Base-by-base conservation (phyloP, 1,140 invertebrate genomes). In the Nylanderia fulva region DNA sequence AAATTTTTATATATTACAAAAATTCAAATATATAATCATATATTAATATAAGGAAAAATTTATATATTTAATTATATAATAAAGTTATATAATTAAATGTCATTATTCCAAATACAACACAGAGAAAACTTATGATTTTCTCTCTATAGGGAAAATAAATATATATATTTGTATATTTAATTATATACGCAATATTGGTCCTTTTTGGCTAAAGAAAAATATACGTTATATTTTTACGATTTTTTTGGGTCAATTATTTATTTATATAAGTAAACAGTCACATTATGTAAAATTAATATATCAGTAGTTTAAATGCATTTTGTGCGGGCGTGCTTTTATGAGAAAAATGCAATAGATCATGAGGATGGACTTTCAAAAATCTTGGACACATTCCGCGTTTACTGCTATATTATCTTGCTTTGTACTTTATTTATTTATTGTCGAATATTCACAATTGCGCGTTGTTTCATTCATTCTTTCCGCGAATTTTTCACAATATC, bases 361-460 rank as follows among this genome's bases (percentile, higher is more conserved):
- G 11, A 77, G 29, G 13, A 77, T 39, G n/a, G 21, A 9, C 29
- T 66, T 4, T 66, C 8, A 33, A 6, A 33, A 6, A 13, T 21
- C 13, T 69, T 36, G 7, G 8, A 11, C 2, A 42, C n/a, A 66
- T 39, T 33, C 29, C 29, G 29, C 29, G 3, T 33, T 33, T 33
- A 33, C 29, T 33, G 29, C 3, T 33, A 1, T 33, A 1, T 33
- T 33, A 27, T 13, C 5, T 18, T 52, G 64, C 13, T 64, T 77
- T 48, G 18, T 64, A 29, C 11, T 33, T 77, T 64, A 64, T 64
- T 52, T 9, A 52, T 66, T 66, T 1, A 64, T 33, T 63, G n/a
- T 3, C 42, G 11, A 29, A 64, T 66, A 1, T n/a, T 52, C 2
- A n/a, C 21, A 15, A 18, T 15, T 66, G 8, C 3, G 42, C 21